Evolutionary conservation across 2,113 vertebrate species (phyloP).

Genomic region (Pollachius pollachius): DNA sequence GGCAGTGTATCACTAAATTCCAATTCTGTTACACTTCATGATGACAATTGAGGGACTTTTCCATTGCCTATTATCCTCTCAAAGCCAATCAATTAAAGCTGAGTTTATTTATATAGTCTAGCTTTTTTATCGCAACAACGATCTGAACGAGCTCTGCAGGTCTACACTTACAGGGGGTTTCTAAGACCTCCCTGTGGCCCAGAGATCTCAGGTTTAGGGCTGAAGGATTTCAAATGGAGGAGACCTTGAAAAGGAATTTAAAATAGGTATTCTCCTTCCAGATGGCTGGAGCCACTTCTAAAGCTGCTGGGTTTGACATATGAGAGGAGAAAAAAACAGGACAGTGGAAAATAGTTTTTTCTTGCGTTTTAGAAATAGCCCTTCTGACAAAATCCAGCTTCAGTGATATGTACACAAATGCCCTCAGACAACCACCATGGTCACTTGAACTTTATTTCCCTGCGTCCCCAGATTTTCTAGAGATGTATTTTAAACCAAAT

Average conservation of each 20-base stretch:
- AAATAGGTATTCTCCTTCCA: conserved; percentile 5
- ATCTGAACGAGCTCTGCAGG: conserved; percentile 4
- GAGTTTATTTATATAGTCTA: no score
- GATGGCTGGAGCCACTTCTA: no score
- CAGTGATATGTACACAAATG: conserved; percentile 20
- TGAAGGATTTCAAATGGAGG: no score
- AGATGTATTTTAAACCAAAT: not conserved
- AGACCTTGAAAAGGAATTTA: conserved; percentile 7
- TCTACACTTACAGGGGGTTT: not conserved
- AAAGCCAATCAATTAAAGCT: not conserved
- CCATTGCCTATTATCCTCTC: conserved; percentile 29
- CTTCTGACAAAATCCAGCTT: conserved; percentile 20
- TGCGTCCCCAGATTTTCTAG: not conserved
- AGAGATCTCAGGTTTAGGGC: no score
- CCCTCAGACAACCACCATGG: conserved; percentile 23
- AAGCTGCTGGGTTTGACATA: no score
- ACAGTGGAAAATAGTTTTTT: not conserved
- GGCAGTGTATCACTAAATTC: conserved; percentile 63
- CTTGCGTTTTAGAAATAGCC: conserved; percentile 26
- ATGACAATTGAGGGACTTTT: conserved; percentile 44
- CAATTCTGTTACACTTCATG: conserved; percentile 55
- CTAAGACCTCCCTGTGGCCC: no score
- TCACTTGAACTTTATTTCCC: not conserved
- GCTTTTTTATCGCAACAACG: not conserved
- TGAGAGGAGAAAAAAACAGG: no score